Conservation (phyloP, 2,797 vertebrate species). For the Chaetophractus vellerosus region DNA sequence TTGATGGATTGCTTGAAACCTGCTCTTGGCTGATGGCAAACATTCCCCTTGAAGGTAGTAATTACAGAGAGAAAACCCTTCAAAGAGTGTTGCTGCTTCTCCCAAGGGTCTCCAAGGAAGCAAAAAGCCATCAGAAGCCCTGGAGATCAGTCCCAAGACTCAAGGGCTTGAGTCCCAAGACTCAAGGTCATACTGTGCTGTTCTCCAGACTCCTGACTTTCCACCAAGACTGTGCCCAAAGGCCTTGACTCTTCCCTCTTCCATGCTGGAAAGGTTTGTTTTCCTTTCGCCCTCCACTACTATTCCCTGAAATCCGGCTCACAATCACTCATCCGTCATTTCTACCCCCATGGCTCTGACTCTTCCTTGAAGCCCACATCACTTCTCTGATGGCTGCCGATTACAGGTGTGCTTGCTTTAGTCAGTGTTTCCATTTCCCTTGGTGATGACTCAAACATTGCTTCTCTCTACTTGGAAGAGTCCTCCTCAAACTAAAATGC, state of each 20-base stretch:
- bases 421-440: neutral
- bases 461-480: neutral
- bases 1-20: too few species aligned
- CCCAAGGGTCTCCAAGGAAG: too few species aligned
- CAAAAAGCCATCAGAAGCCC: too few species aligned
- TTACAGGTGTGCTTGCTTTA: neutral
- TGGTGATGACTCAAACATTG: neutral
- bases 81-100: too few species aligned
- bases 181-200: neutral
- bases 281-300: neutral
- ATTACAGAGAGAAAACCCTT: constrained; percentile 33
- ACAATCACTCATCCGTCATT: neutral
- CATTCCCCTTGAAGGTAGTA: constrained; percentile 16
- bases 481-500: neutral
- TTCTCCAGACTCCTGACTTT: neutral
- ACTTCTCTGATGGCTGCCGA: neutral
- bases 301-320: neutral
- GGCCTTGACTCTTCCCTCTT: neutral
- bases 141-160: too few species aligned
- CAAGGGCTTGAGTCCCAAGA: neutral
- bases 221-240: neutral
- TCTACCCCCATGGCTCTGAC: neutral
- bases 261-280: neutral
- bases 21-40: constrained; percentile 2
- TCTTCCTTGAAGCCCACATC: neutral